Evolutionary conservation across 2,113 vertebrate species (phyloP).

Genomic region (Hemiprocne comata): DNA sequence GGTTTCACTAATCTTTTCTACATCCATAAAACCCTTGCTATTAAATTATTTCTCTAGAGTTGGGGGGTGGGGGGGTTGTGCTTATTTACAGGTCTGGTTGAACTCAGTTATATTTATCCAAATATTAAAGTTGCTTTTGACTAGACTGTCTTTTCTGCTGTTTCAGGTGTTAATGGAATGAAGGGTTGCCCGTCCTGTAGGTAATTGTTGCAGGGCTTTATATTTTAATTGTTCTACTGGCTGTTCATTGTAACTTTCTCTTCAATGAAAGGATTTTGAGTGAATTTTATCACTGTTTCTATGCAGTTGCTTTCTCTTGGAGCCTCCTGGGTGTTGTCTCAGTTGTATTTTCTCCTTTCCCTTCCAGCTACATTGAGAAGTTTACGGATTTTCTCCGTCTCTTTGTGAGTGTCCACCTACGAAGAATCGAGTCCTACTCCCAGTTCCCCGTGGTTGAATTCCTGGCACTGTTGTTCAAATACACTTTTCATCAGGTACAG

Average conservation of each 20-base stretch:
- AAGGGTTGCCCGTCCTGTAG: slow-evolving; percentile 77
- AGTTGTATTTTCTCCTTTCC: slow-evolving; percentile 47
- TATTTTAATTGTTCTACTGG: slow-evolving; percentile 61
- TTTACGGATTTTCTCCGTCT: slow-evolving; percentile 97
- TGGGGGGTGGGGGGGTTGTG: neutral
- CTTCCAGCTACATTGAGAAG: slow-evolving; percentile 93
- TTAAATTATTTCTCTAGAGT: neutral
- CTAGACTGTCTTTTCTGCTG: slow-evolving; percentile 76
- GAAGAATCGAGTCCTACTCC: slow-evolving; percentile 94
- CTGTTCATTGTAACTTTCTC: slow-evolving; percentile 25
- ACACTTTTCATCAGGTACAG: slow-evolving; percentile 97
- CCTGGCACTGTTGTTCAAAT: slow-evolving; percentile 94
- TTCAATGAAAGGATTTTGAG: slow-evolving; percentile 33
- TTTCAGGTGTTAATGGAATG: slow-evolving; percentile 79
- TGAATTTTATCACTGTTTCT: slow-evolving; percentile 4
- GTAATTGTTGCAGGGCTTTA: slow-evolving; percentile 77
- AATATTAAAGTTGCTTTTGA: slow-evolving; percentile 75
- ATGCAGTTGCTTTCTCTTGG: neutral
- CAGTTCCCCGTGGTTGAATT: slow-evolving; percentile 98
- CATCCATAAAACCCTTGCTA: neutral
- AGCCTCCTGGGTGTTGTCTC: neutral
- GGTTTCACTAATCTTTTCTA: neutral
- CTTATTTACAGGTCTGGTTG: slow-evolving; percentile 14
- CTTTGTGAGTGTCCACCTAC: slow-evolving; percentile 95
- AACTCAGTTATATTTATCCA: neutral